Conservation (phyloP, 2,797 vertebrate genomes). For the Scolopax bukidnonensis region DNA sequence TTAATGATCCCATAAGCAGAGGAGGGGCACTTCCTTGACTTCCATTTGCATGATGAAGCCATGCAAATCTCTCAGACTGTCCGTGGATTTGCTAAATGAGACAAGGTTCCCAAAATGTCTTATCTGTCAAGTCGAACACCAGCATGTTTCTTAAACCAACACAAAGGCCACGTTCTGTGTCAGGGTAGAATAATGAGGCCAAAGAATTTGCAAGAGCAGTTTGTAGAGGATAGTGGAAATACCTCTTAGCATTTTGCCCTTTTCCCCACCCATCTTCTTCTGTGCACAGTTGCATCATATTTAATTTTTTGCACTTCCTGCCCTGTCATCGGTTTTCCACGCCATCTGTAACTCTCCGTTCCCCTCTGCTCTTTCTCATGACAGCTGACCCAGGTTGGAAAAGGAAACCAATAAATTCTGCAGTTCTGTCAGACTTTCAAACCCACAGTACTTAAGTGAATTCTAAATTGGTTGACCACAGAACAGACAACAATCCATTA, state of each 20-base stretch:
- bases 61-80: neutral
- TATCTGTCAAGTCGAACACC: neutral
- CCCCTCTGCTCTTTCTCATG: neutral
- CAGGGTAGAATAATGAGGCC: neutral
- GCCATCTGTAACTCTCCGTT: neutral
- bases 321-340: neutral
- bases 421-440: neutral
- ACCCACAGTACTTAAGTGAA: neutral
- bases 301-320: neutral
- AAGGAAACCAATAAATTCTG: neutral
- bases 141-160: neutral
- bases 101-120: neutral
- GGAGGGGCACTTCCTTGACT: neutral
- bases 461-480: constrained; percentile 10
- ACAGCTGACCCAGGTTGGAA: neutral
- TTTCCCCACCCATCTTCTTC: neutral
- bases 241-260: neutral
- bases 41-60: neutral
- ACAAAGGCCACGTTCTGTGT: neutral
- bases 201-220: neutral
- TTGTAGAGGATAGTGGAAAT: neutral
- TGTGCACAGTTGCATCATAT: neutral
- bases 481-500: neutral
- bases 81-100: neutral
- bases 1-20: neutral